Evolutionary conservation across 2,888 invertebrate genomes (phyloP).

Genomic region (Tetrapedia diversipes): DNA sequence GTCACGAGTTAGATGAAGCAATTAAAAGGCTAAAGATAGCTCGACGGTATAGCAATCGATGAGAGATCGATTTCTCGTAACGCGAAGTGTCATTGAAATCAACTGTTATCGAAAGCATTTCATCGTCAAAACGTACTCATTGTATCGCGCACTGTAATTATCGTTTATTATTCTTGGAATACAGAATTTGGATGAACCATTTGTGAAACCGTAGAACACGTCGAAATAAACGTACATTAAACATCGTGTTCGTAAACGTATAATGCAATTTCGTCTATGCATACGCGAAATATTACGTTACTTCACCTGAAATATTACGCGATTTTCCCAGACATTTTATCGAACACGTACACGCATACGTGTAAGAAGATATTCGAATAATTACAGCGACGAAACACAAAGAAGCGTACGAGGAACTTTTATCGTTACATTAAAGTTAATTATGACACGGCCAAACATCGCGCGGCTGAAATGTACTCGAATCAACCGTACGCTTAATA

Average conservation of each 20-base stretch:
- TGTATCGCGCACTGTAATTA: background rate
- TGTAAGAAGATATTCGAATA: background rate
- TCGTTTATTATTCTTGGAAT: background rate
- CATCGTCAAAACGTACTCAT: background rate
- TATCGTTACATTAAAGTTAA: too few relatives aligned
- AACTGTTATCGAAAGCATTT: background rate
- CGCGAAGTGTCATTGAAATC: background rate
- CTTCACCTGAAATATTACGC: background rate
- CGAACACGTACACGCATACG: too few relatives aligned
- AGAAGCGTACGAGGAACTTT: background rate
- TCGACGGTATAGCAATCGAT: too few relatives aligned
- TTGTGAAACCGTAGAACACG: background rate
- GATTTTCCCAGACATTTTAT: background rate
- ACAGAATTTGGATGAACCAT: background rate
- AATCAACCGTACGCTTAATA: background rate
- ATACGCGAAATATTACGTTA: too few relatives aligned
- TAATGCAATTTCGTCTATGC: background rate
- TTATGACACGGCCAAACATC: too few relatives aligned
- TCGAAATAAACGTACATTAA: background rate
- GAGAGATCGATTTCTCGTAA: too few relatives aligned
- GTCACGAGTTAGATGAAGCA: too few relatives aligned
- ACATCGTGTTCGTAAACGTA: background rate
- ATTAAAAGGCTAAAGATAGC: too few relatives aligned
- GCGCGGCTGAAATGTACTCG: background rate
- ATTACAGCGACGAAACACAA: background rate